Evolutionary conservation across 1,140 invertebrate species (phyloP), one percentile per base, ranked within the genome.

Genomic region (Listronotus bonariensis): DNA sequence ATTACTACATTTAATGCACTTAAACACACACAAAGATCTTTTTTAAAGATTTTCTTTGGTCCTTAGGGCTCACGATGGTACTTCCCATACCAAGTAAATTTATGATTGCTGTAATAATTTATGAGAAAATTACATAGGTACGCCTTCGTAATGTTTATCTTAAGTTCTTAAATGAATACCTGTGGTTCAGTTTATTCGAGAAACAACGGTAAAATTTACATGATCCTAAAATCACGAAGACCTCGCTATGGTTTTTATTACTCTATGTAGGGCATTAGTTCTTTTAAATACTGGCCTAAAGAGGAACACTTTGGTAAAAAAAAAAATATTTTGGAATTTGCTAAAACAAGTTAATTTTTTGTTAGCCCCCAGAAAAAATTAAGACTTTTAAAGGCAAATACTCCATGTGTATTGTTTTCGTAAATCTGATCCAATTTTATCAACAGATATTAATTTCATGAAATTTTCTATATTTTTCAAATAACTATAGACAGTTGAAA

Each of bases 101-200:
- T 17, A 42, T 15, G 53, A 55, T 32, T 36, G 36, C 17, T 14
- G 14, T 32, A 42, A 55, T 43, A 55, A 55, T 55, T 41, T 14
- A 8, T 3, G n/a, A n/a, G 3, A 5, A 52, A 52, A 52, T 52
- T 52, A 52, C 31, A 52, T 52, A 38, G 49, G n/a, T 49, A 18
- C 20, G n/a, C 49, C 49, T 52, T 32, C 15, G 49, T 34, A 52
- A 52, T 36, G 49, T 52, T 36, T 52, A 52, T 52, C 49, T 52
- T 14, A 52, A 36, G 32, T 52, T 14, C 11, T 18, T 38, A 52
- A 52, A 52, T 52, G 49, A 52, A 18, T 18, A 31, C 31, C 31
- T 52, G 2, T 17, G 15, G 34, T 32, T 52, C 49, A 15, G 31
- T 36, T 49, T 14, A 5, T 49, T 9, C 46, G 18, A 9, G 49